Base-by-base conservation (phyloP, 2,888 invertebrate genomes). In the Hemaris fuciformis region DNA sequence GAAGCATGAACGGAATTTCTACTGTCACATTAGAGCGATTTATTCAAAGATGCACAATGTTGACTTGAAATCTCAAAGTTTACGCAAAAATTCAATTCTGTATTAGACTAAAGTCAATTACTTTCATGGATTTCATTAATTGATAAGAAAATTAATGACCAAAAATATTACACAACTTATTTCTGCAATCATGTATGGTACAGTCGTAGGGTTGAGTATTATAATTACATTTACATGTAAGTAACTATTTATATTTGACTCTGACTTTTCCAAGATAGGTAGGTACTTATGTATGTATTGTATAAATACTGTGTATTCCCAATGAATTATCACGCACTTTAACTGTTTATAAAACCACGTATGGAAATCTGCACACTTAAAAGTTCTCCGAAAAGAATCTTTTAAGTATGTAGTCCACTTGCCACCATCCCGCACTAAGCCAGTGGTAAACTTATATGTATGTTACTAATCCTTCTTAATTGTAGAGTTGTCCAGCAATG, bases 111-210 rank as follows among this genome's bases (percentile, higher is more conserved):
- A 74, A 71, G 46, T 62, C 45, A 72, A 76, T 75, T 68, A 68
- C 62, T 65, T 64, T 66, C n/a, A 41, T 5, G n/a, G 41, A 64
- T 64, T 70, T 66, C 64, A 72, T 72, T 67, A 65, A 66, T 66
- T 64, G 75, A 76, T 77, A 74, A 75, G 72, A 68, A 73, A 73
- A 57, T 65, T 60, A 73, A 69, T 69, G 59, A 67, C 64, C 38
- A 25, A 46, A 27, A 27, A 61, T 22, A n/a, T 23, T 57, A 56
- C 43, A 34, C 13, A 60, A 61, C n/a, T 57, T 48, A 60, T 58
- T 60, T 63, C 57, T 61, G 63, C 57, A 63, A 68, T 64, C 67
- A 74, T 74, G 74, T 63, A 63, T 61, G 56, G 48, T 59, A 57
- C 57, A 43, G 63, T 69, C 27, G 25, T 64, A 22, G 56, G 65